Conservation (phyloP, 2,113 vertebrate species). For the Brienomyrus brachyistius region DNA sequence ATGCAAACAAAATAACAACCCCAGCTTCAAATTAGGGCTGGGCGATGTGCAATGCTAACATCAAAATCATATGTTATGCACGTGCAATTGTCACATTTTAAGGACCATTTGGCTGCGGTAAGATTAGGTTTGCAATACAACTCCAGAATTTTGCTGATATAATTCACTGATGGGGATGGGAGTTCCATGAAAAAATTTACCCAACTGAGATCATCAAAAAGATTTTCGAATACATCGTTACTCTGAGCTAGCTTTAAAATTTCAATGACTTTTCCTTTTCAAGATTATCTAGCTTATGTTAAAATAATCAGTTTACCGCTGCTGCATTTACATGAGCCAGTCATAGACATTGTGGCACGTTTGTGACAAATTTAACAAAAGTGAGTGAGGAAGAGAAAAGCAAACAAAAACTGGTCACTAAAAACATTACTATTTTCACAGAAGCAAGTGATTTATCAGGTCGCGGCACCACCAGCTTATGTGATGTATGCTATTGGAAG, state of each 20-base stretch:
- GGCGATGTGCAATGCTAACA: not conserved
- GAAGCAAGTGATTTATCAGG: not conserved
- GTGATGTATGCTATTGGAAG: too few species aligned
- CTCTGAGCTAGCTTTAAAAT: not conserved
- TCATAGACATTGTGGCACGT: not conserved
- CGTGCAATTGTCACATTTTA: not conserved
- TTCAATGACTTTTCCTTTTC: not conserved
- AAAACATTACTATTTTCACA: not conserved
- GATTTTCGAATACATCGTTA: not conserved
- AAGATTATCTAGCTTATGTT: not conserved
- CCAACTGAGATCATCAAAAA: not conserved
- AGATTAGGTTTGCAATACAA: not conserved
- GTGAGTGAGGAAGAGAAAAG: not conserved
- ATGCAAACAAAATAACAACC: conserved; percentile 62
- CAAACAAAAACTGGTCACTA: not conserved
- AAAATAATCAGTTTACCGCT: not conserved
- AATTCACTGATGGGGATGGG: not conserved
- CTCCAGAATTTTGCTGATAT: not conserved
- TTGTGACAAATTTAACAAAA: not conserved
- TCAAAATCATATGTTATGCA: not conserved
- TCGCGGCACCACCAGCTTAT: too few species aligned
- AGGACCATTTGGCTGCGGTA: not conserved
- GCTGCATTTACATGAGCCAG: not conserved
- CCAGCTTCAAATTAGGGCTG: not conserved
- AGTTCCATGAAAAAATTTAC: not conserved